Evolutionary conservation across 2,797 vertebrate species (phyloP), one percentile per base, ranked within the genome.

Genomic region (Chiloscyllium punctatum): DNA sequence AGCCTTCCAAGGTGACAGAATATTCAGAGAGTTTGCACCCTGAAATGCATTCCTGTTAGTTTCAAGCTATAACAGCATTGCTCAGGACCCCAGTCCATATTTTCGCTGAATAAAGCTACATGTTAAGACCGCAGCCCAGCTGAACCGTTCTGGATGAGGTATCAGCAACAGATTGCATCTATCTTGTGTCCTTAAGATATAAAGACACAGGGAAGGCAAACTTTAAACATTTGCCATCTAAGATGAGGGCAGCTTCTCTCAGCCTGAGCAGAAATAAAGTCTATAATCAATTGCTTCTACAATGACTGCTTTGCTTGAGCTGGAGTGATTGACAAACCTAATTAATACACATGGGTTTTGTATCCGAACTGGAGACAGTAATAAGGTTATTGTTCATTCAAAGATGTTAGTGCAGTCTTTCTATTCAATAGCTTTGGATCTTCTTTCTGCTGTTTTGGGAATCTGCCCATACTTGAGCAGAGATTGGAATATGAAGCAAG

Each of bases 251-350:
- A 74, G 42, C 25, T 8, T 42, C n/a, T 37, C 25, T 37, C 62
- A 68, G n/a, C 16, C 16, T 16, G 42, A 7, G 27, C 27, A 42
- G 71, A 53, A 74, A 53, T 71, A 42, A 68, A 94, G 27, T 90
- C 51, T 16, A 57, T 18, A 6, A 62, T 62, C 27, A n/a, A 27
- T 13, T 48, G 21, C 27, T 94, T 23, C 30, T 18, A 53, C 42
- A 74, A 48, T 53, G 71, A 94, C 71, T 94, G 69, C 33, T 74
- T 53, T 33, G 48, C 94, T 72, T 25, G 27, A 51, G 71, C 18
- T 53, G 71, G 2, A 33, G 88, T 96, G 97, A 97, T 97, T 97
- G 97, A 95, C 96, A 96, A 95, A 62, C 15, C 96, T 96, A 96
- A 96, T 97, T 96, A 96, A 96, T 96, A 95, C 96, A 62, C 87